Conservation (phyloP, 2,113 vertebrate genomes). For the Pungitius pungitius region DNA sequence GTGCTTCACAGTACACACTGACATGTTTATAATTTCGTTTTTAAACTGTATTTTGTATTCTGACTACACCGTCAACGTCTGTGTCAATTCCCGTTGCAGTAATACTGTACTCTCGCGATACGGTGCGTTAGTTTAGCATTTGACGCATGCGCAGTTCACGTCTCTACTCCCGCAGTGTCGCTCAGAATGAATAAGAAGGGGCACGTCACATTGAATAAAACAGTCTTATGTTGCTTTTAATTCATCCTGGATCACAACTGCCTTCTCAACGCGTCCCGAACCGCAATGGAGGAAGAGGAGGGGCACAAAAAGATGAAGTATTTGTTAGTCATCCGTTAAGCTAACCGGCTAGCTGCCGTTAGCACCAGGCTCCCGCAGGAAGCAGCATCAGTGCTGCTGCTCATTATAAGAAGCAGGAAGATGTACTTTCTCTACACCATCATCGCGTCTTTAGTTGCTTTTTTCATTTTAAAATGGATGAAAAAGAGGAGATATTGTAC, state of each 20-base stretch:
- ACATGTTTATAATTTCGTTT: too few species aligned
- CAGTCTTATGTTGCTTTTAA: background rate
- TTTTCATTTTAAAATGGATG: constrained; percentile 80
- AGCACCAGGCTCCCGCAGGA: background rate
- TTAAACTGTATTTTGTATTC: too few species aligned
- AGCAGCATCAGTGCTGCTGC: constrained; percentile 2
- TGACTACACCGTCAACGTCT: too few species aligned
- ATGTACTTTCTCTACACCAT: constrained; percentile 82
- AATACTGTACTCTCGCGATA: constrained; percentile 32
- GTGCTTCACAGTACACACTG: too few species aligned
- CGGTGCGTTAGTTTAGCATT: rapidly evolving
- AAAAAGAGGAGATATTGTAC: constrained; percentile 80
- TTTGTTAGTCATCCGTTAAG: background rate
- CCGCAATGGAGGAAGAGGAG: background rate
- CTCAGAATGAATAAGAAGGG: background rate
- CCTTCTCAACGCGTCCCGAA: rapidly evolving
- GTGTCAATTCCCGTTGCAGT: too few species aligned
- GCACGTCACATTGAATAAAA: rapidly evolving
- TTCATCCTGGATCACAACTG: rapidly evolving
- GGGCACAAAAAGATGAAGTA: rapidly evolving
- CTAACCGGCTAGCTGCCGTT: constrained; percentile 40
- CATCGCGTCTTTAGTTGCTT: constrained; percentile 69
- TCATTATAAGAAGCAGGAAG: background rate
- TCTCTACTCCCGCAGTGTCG: rapidly evolving
- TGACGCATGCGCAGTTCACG: constrained; percentile 6